Evolutionary conservation across 2,888 invertebrate genomes (phyloP), one percentile per base, ranked within the genome.

Genomic region (Archips xylosteana): DNA sequence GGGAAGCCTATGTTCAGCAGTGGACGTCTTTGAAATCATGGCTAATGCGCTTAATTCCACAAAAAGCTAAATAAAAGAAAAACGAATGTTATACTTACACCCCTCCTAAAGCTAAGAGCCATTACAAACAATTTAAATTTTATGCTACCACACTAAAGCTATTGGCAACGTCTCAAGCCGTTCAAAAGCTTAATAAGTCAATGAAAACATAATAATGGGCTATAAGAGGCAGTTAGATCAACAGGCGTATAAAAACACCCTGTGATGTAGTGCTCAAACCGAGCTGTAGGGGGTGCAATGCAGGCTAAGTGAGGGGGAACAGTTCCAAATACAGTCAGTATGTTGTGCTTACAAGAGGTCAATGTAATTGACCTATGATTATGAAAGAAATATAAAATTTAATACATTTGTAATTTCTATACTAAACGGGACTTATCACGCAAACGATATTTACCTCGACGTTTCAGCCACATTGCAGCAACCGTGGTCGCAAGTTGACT

Each of bases 231-330:
- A 80, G 81, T 86, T 82, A 83, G 83, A 89, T 91, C 92, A 92
- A 92, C 92, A 92, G 92, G 92, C 92, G 75, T 81, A 87, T 91
- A 91, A 90, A 91, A 89, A 87, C 57, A 32, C 12, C 57, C 49
- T 12, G 23, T 61, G 54, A 65, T 65, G 1, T 13, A 74, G 57
- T 65, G 64, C 51, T 59, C 9, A 8, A 49, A 23, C 36, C 47
- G 54, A 10, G 42, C 9, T 60, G 45, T 23, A 2, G 34, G 8
- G 59, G 36, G 5, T 12, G 59, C 57, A 12, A 9, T 57, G 12
- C 32, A 12, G 23, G 57, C 57, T 2, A 57, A 57, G 8, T 4
- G 10, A 10, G 9, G 12, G 32, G 12, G 49, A 45, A 3, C 10
- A 45, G 12, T 45, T 3, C 45, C 12, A 45, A 45, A 45, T 12